Evolutionary conservation across 2,888 invertebrate genomes (phyloP), one percentile per base, ranked within the genome.

Genomic region (Drosophila tripunctata): DNA sequence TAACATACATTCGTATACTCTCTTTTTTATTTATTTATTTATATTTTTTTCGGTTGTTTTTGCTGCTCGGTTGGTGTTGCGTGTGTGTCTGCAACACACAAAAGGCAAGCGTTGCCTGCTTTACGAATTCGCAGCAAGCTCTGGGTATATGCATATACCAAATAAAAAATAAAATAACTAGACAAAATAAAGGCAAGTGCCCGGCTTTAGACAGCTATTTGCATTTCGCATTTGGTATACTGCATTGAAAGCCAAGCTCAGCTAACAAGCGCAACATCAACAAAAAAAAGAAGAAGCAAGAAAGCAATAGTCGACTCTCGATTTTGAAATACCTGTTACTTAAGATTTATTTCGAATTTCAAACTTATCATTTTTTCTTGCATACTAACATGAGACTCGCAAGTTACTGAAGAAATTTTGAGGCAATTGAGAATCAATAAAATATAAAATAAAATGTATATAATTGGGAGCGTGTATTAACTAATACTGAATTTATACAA

Each of bases 261-360:
- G 68, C 78, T 87, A 81, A 84, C 81, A 87, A 81, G 81, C 81
- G 68, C 79, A 68, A 62, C 75, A 78, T 68, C 68, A 78, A 77
- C 78, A 65, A 70, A 71, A 85, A 68, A 71, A 51, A 35, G n/a
- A 48, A 67, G 41, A 67, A 62, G 67, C 4, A 2, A 27, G 10
- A n/a, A 27, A 2, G 4, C 27, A 27, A 10, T 27, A 10, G 10
- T 27, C 6, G 8, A 10, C 10, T 3, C 27, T 10, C 27, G 27
- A 27, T 3, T 10, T 10, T 6, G 27, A 10, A 3, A 27, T 27
- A 27, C 27, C 27, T 10, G 8, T 27, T 10, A 27, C 2, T 27
- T 1, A 2, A 22, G 22, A 1, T 22, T 6, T 2, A 22, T 22
- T 22, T 22, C 22, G 1, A 3, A 22, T n/a, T n/a, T n/a, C n/a